Percentiles rank a stretch among this genome's conserved stretches.
phyloP scores from a whole-genome alignment of 2,797 vertebrate species.

The Champsocephalus gunnari region DNA sequence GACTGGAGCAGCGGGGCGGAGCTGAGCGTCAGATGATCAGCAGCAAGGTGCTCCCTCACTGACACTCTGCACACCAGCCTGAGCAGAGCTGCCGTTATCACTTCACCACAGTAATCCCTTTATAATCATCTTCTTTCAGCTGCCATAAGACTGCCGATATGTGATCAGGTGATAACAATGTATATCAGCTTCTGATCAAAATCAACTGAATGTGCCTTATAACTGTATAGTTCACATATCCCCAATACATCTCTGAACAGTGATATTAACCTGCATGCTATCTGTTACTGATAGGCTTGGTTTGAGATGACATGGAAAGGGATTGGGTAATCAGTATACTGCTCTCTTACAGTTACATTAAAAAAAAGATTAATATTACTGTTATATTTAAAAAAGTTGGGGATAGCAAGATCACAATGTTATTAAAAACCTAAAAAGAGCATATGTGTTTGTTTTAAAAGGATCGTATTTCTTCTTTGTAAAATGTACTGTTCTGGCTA shows the following conservation, averaged over 20 bases:
- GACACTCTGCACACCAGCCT: constrained; percentile 36
- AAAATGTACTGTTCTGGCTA: too few relatives aligned
- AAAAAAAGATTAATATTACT: too few relatives aligned
- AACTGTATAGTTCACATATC: background rate
- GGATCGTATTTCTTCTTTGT: too few relatives aligned
- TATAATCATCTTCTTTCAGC: background rate
- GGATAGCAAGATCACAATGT: too few relatives aligned
- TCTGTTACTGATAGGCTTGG: too few relatives aligned
- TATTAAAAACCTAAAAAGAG: too few relatives aligned
- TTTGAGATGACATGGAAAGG: too few relatives aligned
- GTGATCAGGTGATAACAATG: background rate
- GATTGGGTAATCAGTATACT: too few relatives aligned
- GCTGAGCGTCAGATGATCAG: constrained; percentile 80
- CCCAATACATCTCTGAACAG: too few relatives aligned
- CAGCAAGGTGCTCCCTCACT: constrained; percentile 64
- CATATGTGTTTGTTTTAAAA: too few relatives aligned
- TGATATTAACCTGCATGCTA: background rate
- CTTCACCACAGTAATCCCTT: background rate
- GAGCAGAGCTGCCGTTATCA: constrained; percentile 15
- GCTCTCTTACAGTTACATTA: too few relatives aligned
- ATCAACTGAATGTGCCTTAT: background rate
- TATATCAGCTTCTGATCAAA: background rate
- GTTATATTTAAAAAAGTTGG: too few relatives aligned
- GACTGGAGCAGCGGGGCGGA: constrained; percentile 73
- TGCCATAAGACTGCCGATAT: background rate